Evolutionary conservation across 2,797 vertebrate species (phyloP).

Genomic region (Sebastes matsubarae): DNA sequence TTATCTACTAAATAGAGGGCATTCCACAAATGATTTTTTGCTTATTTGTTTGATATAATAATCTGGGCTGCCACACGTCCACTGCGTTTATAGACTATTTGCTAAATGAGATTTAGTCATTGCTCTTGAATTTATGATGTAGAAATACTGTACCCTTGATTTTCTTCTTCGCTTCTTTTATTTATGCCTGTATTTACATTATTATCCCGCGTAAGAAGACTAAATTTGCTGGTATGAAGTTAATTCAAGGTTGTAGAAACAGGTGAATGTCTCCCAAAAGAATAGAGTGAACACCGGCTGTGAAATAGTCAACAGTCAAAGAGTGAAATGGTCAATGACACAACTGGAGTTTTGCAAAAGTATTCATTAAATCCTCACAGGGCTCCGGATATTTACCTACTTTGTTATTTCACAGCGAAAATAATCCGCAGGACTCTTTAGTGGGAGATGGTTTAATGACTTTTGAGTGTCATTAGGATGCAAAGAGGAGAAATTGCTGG

Average conservation of each 20-base stretch:
- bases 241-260: slow-evolving; percentile 39
- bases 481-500: slow-evolving; percentile 45
- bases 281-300: not conserved
- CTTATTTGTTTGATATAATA: slow-evolving; percentile 89
- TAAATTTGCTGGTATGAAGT: not conserved
- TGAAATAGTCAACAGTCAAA: slow-evolving; percentile 28
- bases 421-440: slow-evolving; percentile 50
- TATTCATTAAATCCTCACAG: slow-evolving; percentile 39
- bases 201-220: not conserved
- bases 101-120: slow-evolving; percentile 53
- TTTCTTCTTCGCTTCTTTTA: slow-evolving; percentile 11
- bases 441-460: slow-evolving; percentile 56
- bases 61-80: slow-evolving; percentile 83
- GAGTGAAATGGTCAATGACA: slow-evolving; percentile 48
- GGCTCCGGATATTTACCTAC: slow-evolving; percentile 37
- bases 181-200: not conserved
- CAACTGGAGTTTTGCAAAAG: slow-evolving; percentile 34
- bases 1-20: slow-evolving; percentile 92
- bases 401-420: slow-evolving; percentile 49
- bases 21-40: slow-evolving; percentile 88
- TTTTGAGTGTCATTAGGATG: slow-evolving; percentile 61
- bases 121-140: slow-evolving; percentile 23
- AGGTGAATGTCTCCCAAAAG: slow-evolving; percentile 14
- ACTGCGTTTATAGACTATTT: slow-evolving; percentile 79
- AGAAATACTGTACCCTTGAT: slow-evolving; percentile 16